Percentiles rank a stretch among this genome's conserved stretches.
Evolutionary conservation across 2,797 vertebrate species (phyloP).

Genomic region (Pachyuromys duprasi): DNA sequence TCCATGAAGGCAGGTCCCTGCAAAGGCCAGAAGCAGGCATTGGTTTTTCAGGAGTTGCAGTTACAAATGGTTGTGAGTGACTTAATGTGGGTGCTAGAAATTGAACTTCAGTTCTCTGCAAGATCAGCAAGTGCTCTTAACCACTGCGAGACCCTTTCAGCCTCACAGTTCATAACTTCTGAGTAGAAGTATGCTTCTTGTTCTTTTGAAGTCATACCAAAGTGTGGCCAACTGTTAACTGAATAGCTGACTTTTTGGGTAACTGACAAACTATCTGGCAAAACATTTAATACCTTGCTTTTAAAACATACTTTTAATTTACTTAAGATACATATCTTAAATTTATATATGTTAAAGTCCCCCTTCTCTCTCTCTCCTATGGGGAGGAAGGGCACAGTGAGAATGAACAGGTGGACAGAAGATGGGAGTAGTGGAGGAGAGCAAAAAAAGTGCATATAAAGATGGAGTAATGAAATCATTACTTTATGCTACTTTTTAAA

Average conservation of each 20-base stretch:
- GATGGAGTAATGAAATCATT: background rate
- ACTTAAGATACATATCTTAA: background rate
- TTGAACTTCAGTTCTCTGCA: background rate
- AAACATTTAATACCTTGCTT: background rate
- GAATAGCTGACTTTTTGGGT: background rate
- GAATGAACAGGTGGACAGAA: accelerated
- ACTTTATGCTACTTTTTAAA: background rate
- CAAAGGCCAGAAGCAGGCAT: background rate
- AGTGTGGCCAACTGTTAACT: background rate
- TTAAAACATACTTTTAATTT: background rate
- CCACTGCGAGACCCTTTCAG: background rate
- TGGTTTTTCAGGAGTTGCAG: background rate
- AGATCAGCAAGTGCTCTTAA: background rate
- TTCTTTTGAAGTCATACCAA: background rate
- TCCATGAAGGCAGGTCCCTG: background rate
- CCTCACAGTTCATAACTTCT: background rate
- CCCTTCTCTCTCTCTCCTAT: no score
- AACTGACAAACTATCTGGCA: background rate
- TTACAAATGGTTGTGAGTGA: background rate
- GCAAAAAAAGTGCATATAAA: background rate
- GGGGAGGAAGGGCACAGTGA: background rate
- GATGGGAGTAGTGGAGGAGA: background rate
- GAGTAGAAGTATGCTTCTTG: background rate
- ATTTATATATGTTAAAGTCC: background rate
- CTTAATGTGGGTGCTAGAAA: background rate